Percentiles rank a stretch among this genome's conserved stretches.
phyloP scores from a whole-genome alignment of 2,888 invertebrate genomes.

The Papilio elwesi region DNA sequence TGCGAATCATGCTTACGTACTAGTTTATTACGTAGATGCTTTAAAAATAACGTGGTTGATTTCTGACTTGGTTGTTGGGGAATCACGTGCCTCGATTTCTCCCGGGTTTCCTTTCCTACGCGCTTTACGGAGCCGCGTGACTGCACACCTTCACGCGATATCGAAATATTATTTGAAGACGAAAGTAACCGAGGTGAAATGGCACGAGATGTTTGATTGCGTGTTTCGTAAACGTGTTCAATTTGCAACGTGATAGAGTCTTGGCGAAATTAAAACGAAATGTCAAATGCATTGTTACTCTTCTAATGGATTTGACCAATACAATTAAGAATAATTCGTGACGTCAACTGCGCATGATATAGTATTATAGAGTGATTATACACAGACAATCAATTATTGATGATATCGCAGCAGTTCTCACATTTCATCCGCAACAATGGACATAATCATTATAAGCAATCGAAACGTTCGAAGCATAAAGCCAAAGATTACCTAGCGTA shows the following conservation, averaged over 20 bases:
- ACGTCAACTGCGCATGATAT: no score
- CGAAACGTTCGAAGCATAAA: no score
- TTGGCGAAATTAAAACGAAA: not conserved
- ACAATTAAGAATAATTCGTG: no score
- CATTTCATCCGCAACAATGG: no score
- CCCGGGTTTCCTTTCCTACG: not conserved
- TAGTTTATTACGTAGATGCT: slow-evolving; percentile 24
- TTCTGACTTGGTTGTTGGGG: slow-evolving; percentile 16
- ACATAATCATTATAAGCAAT: no score
- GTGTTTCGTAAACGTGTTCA: slow-evolving; percentile 12
- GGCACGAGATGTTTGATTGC: slow-evolving; percentile 30
- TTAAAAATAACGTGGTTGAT: slow-evolving; percentile 38
- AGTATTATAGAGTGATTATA: no score
- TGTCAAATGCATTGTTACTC: not conserved
- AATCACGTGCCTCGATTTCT: slow-evolving; percentile 29
- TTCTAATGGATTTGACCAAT: not conserved
- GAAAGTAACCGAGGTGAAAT: slow-evolving; percentile 14
- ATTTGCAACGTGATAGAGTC: slow-evolving; percentile 14
- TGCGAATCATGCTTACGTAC: slow-evolving; percentile 8
- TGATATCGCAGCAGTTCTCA: no score
- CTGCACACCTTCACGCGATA: slow-evolving; percentile 36
- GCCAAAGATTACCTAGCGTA: no score
- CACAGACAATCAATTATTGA: no score
- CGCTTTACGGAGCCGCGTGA: slow-evolving; percentile 33
- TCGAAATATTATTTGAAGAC: slow-evolving; percentile 27